Percentiles rank a stretch among this genome's conserved stretches.
These are phyloP conservation scores for Artibeus lituratus DNA, from an alignment of 2,797 vertebrate species.

Conservation along the genomic window DNA sequence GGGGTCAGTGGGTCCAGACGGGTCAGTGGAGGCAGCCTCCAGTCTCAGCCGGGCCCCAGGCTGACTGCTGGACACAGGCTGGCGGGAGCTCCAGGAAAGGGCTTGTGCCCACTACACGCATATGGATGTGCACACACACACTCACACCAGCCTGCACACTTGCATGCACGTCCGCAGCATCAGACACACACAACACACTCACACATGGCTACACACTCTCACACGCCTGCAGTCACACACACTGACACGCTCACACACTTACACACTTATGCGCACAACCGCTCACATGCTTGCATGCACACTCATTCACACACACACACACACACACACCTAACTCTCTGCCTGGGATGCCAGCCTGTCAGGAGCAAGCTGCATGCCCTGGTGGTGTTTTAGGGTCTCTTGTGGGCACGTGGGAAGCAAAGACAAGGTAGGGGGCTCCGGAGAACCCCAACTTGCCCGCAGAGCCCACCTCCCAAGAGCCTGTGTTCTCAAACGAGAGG, in stretches of 20 bases:
- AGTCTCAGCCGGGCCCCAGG: background rate
- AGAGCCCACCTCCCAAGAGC: background rate
- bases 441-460: background rate
- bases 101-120: accelerated
- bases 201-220: background rate
- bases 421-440: background rate
- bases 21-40: background rate
- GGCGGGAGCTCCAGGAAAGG: background rate
- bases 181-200: background rate
- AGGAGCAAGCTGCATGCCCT: accelerated
- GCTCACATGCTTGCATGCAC: background rate
- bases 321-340: background rate
- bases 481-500: accelerated
- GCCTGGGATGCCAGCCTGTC: background rate
- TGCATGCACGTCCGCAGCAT: too few relatives aligned
- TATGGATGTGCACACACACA: background rate
- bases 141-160: background rate
- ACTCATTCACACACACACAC: background rate
- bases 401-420: too few relatives aligned
- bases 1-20: background rate
- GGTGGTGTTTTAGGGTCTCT: too few relatives aligned
- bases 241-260: too few relatives aligned
- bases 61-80: background rate
- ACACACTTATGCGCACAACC: background rate
- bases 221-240: too few relatives aligned